These are phyloP conservation scores for Archilochus colubris DNA, from an alignment of 2,113 vertebrate species.

Conservation along the genomic window DNA sequence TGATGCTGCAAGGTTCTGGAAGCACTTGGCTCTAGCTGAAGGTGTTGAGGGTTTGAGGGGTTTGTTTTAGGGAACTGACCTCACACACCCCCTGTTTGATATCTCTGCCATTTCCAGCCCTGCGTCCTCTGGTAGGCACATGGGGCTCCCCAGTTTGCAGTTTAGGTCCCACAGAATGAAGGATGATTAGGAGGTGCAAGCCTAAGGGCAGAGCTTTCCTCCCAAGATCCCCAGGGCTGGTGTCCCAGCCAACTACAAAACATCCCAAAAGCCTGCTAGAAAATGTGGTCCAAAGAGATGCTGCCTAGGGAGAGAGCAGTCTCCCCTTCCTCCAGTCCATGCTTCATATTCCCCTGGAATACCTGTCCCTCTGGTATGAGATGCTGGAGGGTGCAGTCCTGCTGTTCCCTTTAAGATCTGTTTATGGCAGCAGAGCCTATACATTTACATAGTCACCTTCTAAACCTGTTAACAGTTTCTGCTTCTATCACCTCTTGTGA, in stretches of 20 bases:
- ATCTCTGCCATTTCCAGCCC: not conserved
- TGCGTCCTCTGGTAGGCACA: no score
- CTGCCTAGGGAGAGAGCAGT: not conserved
- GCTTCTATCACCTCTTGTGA: not conserved
- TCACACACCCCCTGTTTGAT: not conserved
- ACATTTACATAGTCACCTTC: not conserved
- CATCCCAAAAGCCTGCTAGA: not conserved
- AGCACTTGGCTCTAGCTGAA: not conserved
- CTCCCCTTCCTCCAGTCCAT: not conserved
- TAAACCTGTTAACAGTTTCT: not conserved
- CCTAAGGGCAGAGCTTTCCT: not conserved
- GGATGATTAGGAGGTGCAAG: not conserved
- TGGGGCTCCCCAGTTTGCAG: not conserved
- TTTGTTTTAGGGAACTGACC: not conserved
- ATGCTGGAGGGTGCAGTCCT: not conserved
- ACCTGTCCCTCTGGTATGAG: rapidly evolving
- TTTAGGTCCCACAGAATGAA: not conserved
- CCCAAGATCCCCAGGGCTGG: not conserved
- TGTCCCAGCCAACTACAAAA: not conserved
- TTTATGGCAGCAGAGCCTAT: not conserved
- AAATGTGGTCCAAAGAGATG: not conserved
- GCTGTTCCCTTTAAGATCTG: not conserved
- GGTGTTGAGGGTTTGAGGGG: not conserved
- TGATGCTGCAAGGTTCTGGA: not conserved
- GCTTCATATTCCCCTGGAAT: not conserved